Percentiles rank a stretch among this genome's conserved stretches.
phyloP scores from a whole-genome alignment of 2,888 invertebrate species.

The Philereme transversata region DNA sequence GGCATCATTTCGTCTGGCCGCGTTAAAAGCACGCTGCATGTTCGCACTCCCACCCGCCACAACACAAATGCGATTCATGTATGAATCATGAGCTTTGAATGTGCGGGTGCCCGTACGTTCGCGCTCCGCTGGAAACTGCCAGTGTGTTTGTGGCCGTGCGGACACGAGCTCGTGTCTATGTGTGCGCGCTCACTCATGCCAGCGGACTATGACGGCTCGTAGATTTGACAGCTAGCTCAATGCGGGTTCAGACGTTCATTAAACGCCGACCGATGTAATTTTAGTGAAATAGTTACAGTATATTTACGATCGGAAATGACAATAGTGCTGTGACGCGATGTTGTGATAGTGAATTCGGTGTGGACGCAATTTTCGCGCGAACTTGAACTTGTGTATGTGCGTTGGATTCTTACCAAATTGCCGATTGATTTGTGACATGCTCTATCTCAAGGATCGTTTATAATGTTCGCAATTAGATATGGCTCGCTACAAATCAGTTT shows the following conservation, averaged over 20 bases:
- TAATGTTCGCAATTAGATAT: slow-evolving; percentile 77
- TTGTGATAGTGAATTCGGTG: slow-evolving; percentile 46
- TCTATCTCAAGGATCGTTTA: slow-evolving; percentile 65
- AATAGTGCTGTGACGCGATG: slow-evolving; percentile 53
- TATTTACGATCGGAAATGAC: slow-evolving; percentile 64
- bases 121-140: slow-evolving; percentile 76
- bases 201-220: slow-evolving; percentile 84
- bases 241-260: slow-evolving; percentile 84
- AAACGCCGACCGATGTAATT: slow-evolving; percentile 78
- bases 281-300: slow-evolving; percentile 73
- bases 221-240: slow-evolving; percentile 85
- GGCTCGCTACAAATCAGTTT: slow-evolving; percentile 67
- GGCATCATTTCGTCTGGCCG: slow-evolving; percentile 81
- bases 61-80: slow-evolving; percentile 72
- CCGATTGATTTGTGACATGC: slow-evolving; percentile 75
- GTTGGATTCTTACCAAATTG: slow-evolving; percentile 56
- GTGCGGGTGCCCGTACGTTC: slow-evolving; percentile 72
- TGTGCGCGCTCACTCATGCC: slow-evolving; percentile 82
- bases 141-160: slow-evolving; percentile 77
- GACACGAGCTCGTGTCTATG: slow-evolving; percentile 69
- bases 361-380: slow-evolving; percentile 66
- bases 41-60: slow-evolving; percentile 82
- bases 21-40: slow-evolving; percentile 81
- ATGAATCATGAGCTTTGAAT: slow-evolving; percentile 70
- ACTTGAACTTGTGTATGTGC: slow-evolving; percentile 63